Evolutionary conservation across 2,113 vertebrate genomes (phyloP).

Genomic region (Tautogolabrus adspersus): DNA sequence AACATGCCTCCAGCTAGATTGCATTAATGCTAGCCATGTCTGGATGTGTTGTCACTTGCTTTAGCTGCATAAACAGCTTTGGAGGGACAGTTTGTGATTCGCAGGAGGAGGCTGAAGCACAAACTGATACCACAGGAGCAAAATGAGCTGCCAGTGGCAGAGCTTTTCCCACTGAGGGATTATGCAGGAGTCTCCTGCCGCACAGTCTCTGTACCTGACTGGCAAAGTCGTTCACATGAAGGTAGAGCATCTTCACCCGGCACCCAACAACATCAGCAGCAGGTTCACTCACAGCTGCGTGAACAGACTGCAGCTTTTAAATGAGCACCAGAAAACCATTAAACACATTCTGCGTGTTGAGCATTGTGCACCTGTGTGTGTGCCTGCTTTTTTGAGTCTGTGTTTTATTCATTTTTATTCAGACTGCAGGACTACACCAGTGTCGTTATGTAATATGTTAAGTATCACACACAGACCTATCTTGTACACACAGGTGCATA

Average conservation of each 20-base stretch:
- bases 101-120: slow-evolving; percentile 11
- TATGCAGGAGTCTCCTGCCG: slow-evolving; percentile 31
- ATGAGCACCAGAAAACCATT: not conserved
- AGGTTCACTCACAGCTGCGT: slow-evolving; percentile 6
- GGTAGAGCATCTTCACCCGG: not conserved
- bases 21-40: not conserved
- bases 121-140: slow-evolving; percentile 27
- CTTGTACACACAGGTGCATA: too few species aligned
- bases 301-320: not conserved
- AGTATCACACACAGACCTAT: too few species aligned
- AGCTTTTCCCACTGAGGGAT: slow-evolving; percentile 31
- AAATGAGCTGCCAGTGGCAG: slow-evolving; percentile 48
- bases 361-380: not conserved
- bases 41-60: slow-evolving; percentile 9
- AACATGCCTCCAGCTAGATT: not conserved
- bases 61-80: slow-evolving; percentile 26
- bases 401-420: too few species aligned
- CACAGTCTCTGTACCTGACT: slow-evolving; percentile 28
- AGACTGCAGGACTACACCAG: too few species aligned
- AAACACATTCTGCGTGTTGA: not conserved
- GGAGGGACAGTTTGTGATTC: slow-evolving; percentile 31
- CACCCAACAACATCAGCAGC: slow-evolving; percentile 19
- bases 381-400: not conserved
- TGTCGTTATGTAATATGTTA: too few species aligned
- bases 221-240: not conserved